A percentile compares a stretch with the other conserved stretches of the same genome.
phyloP scores from a whole-genome alignment of 2,888 invertebrate species.

The Labia minor region DNA sequence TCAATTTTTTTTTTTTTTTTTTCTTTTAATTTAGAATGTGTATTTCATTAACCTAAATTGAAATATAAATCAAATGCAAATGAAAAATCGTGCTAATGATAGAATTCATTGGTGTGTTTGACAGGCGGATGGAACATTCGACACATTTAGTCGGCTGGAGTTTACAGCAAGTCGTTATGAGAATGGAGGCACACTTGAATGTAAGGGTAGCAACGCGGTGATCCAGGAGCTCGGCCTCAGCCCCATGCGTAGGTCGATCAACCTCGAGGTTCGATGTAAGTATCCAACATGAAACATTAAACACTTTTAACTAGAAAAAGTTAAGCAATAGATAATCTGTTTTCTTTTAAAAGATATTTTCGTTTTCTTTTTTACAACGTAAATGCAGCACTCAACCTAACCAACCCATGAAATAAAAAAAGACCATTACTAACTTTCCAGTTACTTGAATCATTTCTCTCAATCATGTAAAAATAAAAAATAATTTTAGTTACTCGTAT shows the following conservation, averaged over 20 bases:
- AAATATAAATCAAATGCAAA: slow-evolving; percentile 5
- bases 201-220: slow-evolving; percentile 73
- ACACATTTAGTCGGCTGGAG: slow-evolving; percentile 63
- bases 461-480: too few species aligned
- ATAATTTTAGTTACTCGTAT: too few species aligned
- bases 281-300: slow-evolving; percentile 29
- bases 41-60: slow-evolving; percentile 2
- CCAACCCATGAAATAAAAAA: too few species aligned
- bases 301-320: too few species aligned
- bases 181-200: slow-evolving; percentile 65
- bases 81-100: background rate
- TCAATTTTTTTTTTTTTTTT: too few species aligned
- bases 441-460: too few species aligned
- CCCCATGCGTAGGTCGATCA: slow-evolving; percentile 58
- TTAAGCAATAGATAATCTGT: too few species aligned
- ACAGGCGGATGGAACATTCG: slow-evolving; percentile 68
- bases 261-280: slow-evolving; percentile 81
- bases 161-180: slow-evolving; percentile 74
- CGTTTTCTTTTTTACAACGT: too few species aligned
- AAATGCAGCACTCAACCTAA: too few species aligned
- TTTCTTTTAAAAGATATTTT: too few species aligned
- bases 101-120: slow-evolving; percentile 26
- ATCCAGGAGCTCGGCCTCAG: slow-evolving; percentile 59
- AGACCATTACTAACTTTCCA: too few species aligned
- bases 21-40: background rate